These are phyloP conservation scores for Pardosa pseudoannulata DNA, from an alignment of 2,888 invertebrate species.

Conservation along the genomic window DNA sequence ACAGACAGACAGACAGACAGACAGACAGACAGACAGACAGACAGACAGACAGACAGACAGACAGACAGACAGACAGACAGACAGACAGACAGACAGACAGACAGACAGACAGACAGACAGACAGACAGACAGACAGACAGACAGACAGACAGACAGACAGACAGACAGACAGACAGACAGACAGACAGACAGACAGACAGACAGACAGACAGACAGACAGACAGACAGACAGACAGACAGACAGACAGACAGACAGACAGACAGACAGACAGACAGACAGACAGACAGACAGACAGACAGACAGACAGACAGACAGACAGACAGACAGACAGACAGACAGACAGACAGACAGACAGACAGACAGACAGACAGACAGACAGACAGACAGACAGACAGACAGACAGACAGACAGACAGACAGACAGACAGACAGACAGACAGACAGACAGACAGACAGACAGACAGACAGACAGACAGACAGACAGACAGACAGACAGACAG, in stretches of 20 bases:
- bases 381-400: slow-evolving; percentile 36
- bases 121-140: slow-evolving; percentile 30
- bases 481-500: slow-evolving; percentile 37
- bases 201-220: slow-evolving; percentile 30
- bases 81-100: slow-evolving; percentile 30
- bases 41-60: slow-evolving; percentile 30
- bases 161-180: slow-evolving; percentile 30
- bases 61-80: slow-evolving; percentile 30
- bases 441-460: slow-evolving; percentile 37
- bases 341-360: slow-evolving; percentile 30
- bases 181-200: slow-evolving; percentile 30
- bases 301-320: slow-evolving; percentile 30
- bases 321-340: slow-evolving; percentile 30
- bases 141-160: slow-evolving; percentile 28
- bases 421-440: slow-evolving; percentile 37
- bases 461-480: slow-evolving; percentile 37
- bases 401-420: slow-evolving; percentile 37
- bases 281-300: slow-evolving; percentile 30
- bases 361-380: slow-evolving; percentile 30
- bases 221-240: slow-evolving; percentile 30
- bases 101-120: slow-evolving; percentile 30
- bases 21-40: slow-evolving; percentile 30
- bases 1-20: slow-evolving; percentile 30
- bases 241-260: slow-evolving; percentile 30
- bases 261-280: slow-evolving; percentile 30